Evolutionary conservation across 2,797 vertebrate species (phyloP), one percentile per base, ranked within the genome.

Genomic region (Coregonus suidteri): DNA sequence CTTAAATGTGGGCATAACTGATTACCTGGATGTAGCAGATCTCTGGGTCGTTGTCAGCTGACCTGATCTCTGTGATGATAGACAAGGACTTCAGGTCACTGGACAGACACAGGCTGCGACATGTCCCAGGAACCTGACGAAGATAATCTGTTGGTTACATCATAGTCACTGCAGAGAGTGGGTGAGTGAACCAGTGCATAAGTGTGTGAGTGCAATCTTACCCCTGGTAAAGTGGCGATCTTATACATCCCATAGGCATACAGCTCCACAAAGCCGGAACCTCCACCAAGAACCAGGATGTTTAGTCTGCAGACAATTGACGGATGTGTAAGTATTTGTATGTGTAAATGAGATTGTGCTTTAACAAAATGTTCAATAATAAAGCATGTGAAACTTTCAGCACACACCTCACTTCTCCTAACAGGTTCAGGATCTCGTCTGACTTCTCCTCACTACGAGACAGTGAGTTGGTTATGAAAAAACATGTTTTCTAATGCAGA

Each of bases 201-300:
- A 47, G 65, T n/a, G 47, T 52, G 70, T 15, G 20, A 18, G 51
- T 71, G 11, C 30, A 47, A 77, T 34, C 2, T 85, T 92, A 99
- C 98, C 88, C 93, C 94, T 2, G 91, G 93, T 53, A 98, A 90
- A 47, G 95, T 95, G 25, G 98, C 98, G 72, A 99, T 99, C 93
- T 97, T 99, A 93, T 98, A 99, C 95, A 99, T 98, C 64, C 98
- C 98, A 3, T 99, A 99, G 0, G 98, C 98, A 84, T 98, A 99
- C 77, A 99, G 94, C 86, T 99, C 98, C 87, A 99, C 95, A 84
- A 96, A 96, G 41, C 96, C 96, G 81, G 93, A 89, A 13, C 92
- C 92, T 82, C 97, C 97, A 84, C 98, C 98, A 52, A 99, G 93
- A 84, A 98, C 97, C 74, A 99, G 95, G 81, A 97, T 94, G 87